Percentiles rank a stretch among this genome's conserved stretches.
Evolutionary conservation across 1,140 invertebrate species (phyloP).

Genomic region (Zelostemma sp.): DNA sequence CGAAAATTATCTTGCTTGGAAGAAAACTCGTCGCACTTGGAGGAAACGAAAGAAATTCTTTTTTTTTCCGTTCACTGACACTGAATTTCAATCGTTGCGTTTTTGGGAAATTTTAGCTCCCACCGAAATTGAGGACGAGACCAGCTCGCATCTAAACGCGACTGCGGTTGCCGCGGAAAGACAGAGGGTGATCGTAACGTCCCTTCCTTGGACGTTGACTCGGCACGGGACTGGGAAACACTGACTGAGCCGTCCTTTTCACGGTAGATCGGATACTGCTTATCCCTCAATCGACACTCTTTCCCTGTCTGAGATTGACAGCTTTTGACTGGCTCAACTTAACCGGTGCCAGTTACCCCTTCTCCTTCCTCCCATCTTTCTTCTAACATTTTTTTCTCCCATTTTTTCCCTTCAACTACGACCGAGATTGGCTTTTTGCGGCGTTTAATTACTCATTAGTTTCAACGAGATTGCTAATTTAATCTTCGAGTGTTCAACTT

Average conservation of each 20-base stretch:
- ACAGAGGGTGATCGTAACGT: neutral
- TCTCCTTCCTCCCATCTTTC: neutral
- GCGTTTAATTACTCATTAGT: no score
- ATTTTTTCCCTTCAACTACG: no score
- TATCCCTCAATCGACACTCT: slow-evolving; percentile 14
- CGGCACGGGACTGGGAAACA: slow-evolving; percentile 14
- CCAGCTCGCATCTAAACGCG: neutral
- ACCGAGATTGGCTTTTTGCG: no score
- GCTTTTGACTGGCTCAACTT: slow-evolving; percentile 10
- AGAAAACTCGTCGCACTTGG: no score
- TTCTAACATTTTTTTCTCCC: neutral
- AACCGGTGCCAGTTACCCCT: neutral
- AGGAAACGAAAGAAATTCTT: no score
- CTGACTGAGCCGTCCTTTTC: slow-evolving; percentile 11
- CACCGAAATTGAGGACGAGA: neutral
- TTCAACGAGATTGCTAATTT: no score
- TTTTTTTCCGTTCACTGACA: neutral
- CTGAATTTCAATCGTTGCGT: no score
- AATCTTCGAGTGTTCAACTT: no score
- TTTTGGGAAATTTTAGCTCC: neutral
- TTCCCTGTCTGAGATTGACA: slow-evolving; percentile 5
- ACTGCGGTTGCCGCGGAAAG: neutral
- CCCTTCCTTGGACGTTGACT: slow-evolving; percentile 21
- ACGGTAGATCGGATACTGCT: slow-evolving; percentile 1
- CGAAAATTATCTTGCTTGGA: neutral